Conservation (phyloP, 2,113 vertebrate species). For the Nothobranchius kuhntae region DNA sequence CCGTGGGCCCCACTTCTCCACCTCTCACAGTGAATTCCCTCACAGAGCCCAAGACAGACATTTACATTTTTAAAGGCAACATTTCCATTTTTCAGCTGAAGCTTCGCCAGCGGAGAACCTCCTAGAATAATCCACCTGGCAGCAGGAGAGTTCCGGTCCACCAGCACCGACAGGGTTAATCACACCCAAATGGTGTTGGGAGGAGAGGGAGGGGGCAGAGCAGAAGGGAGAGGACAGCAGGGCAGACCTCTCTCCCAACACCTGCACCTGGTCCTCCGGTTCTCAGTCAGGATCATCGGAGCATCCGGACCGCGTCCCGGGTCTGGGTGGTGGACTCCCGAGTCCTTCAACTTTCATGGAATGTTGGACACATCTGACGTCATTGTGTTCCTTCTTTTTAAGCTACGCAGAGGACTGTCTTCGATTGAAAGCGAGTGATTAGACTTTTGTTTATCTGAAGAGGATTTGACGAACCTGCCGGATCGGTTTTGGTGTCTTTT, state of each 20-base stretch:
- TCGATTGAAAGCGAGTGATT: slow-evolving; percentile 23
- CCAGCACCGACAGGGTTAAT: slow-evolving; percentile 73
- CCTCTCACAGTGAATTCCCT: slow-evolving; percentile 39
- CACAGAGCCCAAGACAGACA: slow-evolving; percentile 8
- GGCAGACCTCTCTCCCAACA: slow-evolving; percentile 60
- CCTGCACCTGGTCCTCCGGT: slow-evolving; percentile 72
- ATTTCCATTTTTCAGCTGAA: slow-evolving; percentile 12
- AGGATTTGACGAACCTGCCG: slow-evolving; percentile 50
- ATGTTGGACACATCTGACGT: slow-evolving; percentile 29
- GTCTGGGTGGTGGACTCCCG: slow-evolving; percentile 26
- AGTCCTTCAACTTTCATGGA: slow-evolving; percentile 42
- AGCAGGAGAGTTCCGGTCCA: neutral
- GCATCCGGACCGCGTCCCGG: slow-evolving; percentile 22
- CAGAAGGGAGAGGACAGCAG: slow-evolving; percentile 73
- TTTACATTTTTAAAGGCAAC: neutral
- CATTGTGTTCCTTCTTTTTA: neutral
- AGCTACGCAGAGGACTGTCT: slow-evolving; percentile 26
- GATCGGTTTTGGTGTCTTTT: slow-evolving; percentile 37
- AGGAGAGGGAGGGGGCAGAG: slow-evolving; percentile 66
- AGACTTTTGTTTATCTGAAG: neutral
- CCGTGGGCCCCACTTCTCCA: slow-evolving; percentile 32
- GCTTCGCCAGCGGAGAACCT: slow-evolving; percentile 1
- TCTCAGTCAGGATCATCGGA: slow-evolving; percentile 22
- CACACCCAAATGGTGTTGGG: slow-evolving; percentile 73
- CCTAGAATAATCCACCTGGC: slow-evolving; percentile 1